Conservation (phyloP, 1,140 invertebrate species). For the Lepeophtheirus salmonis region DNA sequence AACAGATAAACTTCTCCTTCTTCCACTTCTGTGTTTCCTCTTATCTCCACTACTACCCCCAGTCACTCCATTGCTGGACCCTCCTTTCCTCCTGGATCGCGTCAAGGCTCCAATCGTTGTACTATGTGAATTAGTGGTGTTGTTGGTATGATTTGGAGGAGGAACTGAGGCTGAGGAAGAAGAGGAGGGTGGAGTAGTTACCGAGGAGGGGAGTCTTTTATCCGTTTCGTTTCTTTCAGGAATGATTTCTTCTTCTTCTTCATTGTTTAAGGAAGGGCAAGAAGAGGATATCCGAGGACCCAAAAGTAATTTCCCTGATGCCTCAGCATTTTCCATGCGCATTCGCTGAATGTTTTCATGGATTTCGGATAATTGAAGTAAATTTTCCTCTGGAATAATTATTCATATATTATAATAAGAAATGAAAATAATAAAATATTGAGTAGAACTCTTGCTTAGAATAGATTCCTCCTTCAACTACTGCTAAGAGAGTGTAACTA, state of each 20-base stretch:
- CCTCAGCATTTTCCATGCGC: conserved; percentile 9
- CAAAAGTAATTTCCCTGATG: background rate
- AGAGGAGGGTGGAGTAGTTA: background rate
- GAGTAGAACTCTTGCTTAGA: background rate
- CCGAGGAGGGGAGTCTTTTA: background rate
- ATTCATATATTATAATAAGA: too few relatives aligned
- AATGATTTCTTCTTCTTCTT: background rate
- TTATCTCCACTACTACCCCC: background rate
- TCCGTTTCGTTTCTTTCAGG: background rate
- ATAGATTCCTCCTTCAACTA: background rate
- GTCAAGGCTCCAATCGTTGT: background rate
- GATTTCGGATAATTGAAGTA: conserved; percentile 1
- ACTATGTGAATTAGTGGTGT: background rate
- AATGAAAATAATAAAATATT: background rate
- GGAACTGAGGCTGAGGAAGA: background rate
- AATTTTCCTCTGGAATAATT: conserved; percentile 6
- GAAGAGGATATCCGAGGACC: background rate
- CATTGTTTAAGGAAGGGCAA: background rate
- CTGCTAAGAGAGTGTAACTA: background rate
- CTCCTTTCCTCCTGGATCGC: background rate
- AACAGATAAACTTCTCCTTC: background rate
- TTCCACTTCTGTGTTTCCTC: background rate
- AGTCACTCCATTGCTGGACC: background rate
- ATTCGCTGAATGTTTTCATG: conserved; percentile 12
- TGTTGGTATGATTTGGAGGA: background rate